Base-by-base conservation (phyloP, 2,888 invertebrate species). In the Papilio elwesi region DNA sequence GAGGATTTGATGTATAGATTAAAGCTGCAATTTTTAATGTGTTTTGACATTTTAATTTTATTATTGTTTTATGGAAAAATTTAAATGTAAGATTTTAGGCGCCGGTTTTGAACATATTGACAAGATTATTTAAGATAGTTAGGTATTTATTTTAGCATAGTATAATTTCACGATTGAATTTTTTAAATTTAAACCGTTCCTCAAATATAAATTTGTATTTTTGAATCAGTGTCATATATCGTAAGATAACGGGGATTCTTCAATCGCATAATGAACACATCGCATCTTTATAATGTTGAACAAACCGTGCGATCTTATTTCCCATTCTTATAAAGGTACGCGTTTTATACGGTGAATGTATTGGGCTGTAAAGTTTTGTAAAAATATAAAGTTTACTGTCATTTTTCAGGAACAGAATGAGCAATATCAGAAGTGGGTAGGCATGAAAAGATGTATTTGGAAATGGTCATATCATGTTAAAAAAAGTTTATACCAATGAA, bases 31-130 rank as follows among this genome's bases (percentile, higher is more conserved):
- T 92, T 92, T 93, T 90, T 91, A 93, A 93, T 92, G 91, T 92
- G 92, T 93, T 94, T 91, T 94, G 92, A 91, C 91, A 93, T 93
- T 92, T 91, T 93, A 93, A 93, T 93, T 94, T 93, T 93, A 94
- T 93, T 91, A 91, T 93, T 94, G 92, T 93, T 93, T 93, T 92
- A 90, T 90, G 89, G 87, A 90, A 86, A 84, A 59, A 38, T 86
- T 86, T 83, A 85, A 90, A 89, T 90, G 88, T 91, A 92, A 91
- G 89, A 90, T 90, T 91, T 59, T 92, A 92, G 91, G 90, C 88
- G 84, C 90, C 88, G 90, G 87, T 90, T 92, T 91, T 90, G 89
- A 91, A 90, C 87, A 89, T 90, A 91, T 92, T 92, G 90, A 92
- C 87, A 90, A 87, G 91, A 89, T 92, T 93, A 93, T 93, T 93